A percentile compares a stretch with the other conserved stretches of the same genome.
These are phyloP conservation scores for Xyrauchen texanus DNA, from an alignment of 2,113 vertebrate genomes.

Conservation along the genomic window DNA sequence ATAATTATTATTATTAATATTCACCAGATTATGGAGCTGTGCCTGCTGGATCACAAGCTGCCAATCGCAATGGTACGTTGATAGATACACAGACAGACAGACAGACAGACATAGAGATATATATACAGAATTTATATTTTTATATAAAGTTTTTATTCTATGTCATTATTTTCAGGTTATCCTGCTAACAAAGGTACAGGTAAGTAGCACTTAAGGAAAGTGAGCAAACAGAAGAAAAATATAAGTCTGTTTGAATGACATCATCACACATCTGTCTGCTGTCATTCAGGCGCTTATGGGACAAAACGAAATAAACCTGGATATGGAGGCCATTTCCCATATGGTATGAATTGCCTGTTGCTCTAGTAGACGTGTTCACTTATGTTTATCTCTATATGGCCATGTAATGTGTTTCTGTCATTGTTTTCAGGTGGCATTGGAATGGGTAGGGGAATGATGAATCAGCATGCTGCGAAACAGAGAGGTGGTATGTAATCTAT, in stretches of 20 bases:
- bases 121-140: too few relatives aligned
- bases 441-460: conserved; percentile 54
- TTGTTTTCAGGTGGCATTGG: conserved; percentile 42
- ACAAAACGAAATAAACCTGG: conserved; percentile 61
- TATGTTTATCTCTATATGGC: background rate
- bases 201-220: too few relatives aligned
- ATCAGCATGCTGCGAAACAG: conserved; percentile 59
- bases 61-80: conserved; percentile 13
- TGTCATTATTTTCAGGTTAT: too few relatives aligned
- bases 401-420: background rate
- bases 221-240: too few relatives aligned
- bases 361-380: background rate
- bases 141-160: too few relatives aligned
- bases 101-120: too few relatives aligned
- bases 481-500: conserved; percentile 48
- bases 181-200: too few relatives aligned
- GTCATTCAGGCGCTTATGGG: conserved; percentile 54
- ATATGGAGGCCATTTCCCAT: conserved; percentile 56
- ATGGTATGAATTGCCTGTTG: conserved; percentile 54
- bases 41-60: conserved; percentile 16
- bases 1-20: too few relatives aligned
- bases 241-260: too few relatives aligned
- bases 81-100: background rate
- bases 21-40: conserved; percentile 14
- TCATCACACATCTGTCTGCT: background rate